Evolutionary conservation across 35 echinoderm and acorn worm genomes (phyloP).

Genomic region (Ptychodera flava): DNA sequence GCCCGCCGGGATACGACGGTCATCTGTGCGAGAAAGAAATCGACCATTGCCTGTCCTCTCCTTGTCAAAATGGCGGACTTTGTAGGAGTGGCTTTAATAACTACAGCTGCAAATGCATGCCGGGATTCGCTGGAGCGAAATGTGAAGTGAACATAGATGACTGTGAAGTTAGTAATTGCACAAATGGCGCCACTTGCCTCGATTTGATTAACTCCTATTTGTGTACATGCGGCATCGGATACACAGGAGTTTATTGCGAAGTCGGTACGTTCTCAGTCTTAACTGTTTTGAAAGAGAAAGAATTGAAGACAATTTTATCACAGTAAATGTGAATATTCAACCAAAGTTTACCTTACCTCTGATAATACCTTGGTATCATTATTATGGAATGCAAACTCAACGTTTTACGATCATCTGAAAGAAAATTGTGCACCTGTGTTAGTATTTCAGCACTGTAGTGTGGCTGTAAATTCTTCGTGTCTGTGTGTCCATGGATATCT

Average conservation of each 20-base stretch:
- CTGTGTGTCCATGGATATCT: neutral
- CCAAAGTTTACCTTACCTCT: neutral
- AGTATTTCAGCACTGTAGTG: neutral
- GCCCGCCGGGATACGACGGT: constrained; percentile 14
- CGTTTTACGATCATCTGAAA: neutral
- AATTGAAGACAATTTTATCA: neutral
- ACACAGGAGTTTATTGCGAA: constrained; percentile 19
- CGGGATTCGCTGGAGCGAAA: constrained; percentile 7
- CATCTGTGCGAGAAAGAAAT: neutral
- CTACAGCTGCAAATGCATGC: constrained; percentile 7
- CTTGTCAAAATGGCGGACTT: constrained; percentile 16
- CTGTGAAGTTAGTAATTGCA: neutral
- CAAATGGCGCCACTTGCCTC: constrained; percentile 6
- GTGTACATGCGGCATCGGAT: neutral
- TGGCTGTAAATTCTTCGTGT: neutral
- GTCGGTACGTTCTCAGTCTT: neutral
- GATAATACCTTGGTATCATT: neutral
- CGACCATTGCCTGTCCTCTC: constrained; percentile 10
- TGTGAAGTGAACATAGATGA: constrained; percentile 31
- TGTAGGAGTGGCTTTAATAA: constrained; percentile 5
- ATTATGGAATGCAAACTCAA: neutral
- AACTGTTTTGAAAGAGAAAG: neutral
- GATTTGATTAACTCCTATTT: neutral
- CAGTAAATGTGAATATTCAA: neutral
- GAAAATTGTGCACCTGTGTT: neutral